These are phyloP conservation scores for Malthinus flaveolus DNA, from an alignment of 2,888 invertebrate species.

Conservation along the genomic window DNA sequence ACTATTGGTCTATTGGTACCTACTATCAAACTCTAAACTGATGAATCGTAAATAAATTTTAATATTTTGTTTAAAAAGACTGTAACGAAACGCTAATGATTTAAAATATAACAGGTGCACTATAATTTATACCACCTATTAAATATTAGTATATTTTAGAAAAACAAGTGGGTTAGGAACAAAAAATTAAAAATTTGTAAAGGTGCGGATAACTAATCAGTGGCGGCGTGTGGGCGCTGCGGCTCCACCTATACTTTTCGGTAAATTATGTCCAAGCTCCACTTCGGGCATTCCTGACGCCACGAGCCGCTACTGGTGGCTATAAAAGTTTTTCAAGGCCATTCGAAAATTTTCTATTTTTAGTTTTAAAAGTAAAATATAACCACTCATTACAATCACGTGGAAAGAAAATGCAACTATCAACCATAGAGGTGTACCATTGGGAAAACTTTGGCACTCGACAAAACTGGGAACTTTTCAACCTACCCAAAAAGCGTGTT, in stretches of 20 bases:
- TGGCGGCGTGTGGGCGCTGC: too few species aligned
- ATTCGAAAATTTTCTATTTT: not conserved
- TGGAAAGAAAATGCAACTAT: not conserved
- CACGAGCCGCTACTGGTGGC: too few species aligned
- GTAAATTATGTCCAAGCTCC: too few species aligned
- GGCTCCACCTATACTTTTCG: too few species aligned
- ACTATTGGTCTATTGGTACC: too few species aligned
- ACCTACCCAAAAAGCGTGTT: not conserved
- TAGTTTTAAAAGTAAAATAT: slow-evolving; percentile 2
- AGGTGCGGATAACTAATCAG: too few species aligned
- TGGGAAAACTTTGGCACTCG: slow-evolving; percentile 8
- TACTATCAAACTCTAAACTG: too few species aligned
- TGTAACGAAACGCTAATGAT: too few species aligned
- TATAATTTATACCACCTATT: not conserved
- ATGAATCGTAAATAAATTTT: too few species aligned
- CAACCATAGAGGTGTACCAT: not conserved
- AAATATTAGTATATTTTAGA: not conserved
- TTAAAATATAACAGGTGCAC: not conserved
- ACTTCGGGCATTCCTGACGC: too few species aligned
- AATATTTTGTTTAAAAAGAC: too few species aligned
- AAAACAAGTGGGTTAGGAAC: not conserved
- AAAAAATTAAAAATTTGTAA: slow-evolving; percentile 14
- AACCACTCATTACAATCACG: slow-evolving; percentile 4
- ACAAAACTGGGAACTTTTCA: slow-evolving; percentile 1
- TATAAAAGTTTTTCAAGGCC: slow-evolving; percentile 12